phyloP scores from a whole-genome alignment of 2,888 invertebrate species.

The Mesochorus sp. region DNA sequence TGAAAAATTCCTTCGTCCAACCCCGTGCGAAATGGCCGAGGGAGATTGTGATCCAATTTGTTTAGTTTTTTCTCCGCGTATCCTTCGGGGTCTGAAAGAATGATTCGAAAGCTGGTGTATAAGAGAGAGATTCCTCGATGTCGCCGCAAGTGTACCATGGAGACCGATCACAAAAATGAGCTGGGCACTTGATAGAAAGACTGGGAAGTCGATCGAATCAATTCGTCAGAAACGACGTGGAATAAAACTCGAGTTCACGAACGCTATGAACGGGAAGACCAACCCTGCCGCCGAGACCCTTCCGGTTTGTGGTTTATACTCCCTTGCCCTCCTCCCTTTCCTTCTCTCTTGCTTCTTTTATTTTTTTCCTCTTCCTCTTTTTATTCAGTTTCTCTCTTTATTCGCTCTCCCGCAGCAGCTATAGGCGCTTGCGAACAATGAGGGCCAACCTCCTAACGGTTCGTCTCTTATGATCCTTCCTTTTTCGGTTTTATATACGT shows the following conservation, averaged over 20 bases:
- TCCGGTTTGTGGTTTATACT: conserved; percentile 32
- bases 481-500: conserved; percentile 61
- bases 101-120: not conserved
- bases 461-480: conserved; percentile 49
- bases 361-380: too few species aligned
- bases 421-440: conserved; percentile 53
- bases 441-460: conserved; percentile 46
- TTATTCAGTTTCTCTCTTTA: conserved; percentile 31
- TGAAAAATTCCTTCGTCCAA: conserved; percentile 30
- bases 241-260: conserved; percentile 52
- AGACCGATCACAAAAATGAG: conserved; percentile 51
- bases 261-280: conserved; percentile 29
- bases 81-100: conserved; percentile 1
- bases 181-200: conserved; percentile 25
- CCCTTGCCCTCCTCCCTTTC: conserved; percentile 37
- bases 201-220: conserved; percentile 47
- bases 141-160: conserved; percentile 20
- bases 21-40: conserved; percentile 10
- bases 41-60: conserved; percentile 31
- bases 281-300: not conserved
- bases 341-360: too few species aligned
- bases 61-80: conserved; percentile 21
- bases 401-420: conserved; percentile 19
- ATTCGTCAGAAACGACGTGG: conserved; percentile 55
- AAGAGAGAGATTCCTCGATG: conserved; percentile 27